Evolutionary conservation across 2,888 invertebrate species (phyloP).

Genomic region (Lasioglossum lativentre): DNA sequence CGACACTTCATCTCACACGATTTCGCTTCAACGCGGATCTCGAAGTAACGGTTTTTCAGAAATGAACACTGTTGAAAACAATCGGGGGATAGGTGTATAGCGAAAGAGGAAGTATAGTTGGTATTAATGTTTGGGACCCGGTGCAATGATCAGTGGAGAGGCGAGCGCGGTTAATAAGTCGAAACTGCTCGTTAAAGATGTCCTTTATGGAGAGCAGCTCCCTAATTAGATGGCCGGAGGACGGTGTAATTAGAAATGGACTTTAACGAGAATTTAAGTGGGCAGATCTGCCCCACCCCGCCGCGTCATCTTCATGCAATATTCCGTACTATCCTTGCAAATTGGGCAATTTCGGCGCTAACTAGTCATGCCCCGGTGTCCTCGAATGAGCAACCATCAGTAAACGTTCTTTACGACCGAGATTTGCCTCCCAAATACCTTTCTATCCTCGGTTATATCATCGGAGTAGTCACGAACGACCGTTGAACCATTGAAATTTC

Average conservation of each 20-base stretch:
- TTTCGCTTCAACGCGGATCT: no score
- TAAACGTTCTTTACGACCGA: neutral
- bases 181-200: conserved; percentile 25
- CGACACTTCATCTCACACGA: no score
- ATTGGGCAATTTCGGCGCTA: conserved; percentile 28
- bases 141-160: no score
- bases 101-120: no score
- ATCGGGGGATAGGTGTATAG: no score
- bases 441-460: neutral
- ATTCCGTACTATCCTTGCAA: conserved; percentile 21
- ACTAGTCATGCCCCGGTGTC: conserved; percentile 19
- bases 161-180: conserved; percentile 28
- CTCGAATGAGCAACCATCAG: neutral
- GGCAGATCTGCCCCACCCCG: neutral
- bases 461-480: neutral
- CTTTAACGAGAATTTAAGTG: conserved; percentile 50
- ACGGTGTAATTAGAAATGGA: conserved; percentile 24
- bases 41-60: no score
- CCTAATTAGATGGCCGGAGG: conserved; percentile 28
- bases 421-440: neutral
- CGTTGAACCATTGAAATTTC: neutral
- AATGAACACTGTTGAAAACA: no score
- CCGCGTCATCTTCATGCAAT: conserved; percentile 30
- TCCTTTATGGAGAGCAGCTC: conserved; percentile 9
- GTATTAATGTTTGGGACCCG: no score